phyloP scores from a whole-genome alignment of 2,113 vertebrate genomes.

The Otocyon megalotis region DNA sequence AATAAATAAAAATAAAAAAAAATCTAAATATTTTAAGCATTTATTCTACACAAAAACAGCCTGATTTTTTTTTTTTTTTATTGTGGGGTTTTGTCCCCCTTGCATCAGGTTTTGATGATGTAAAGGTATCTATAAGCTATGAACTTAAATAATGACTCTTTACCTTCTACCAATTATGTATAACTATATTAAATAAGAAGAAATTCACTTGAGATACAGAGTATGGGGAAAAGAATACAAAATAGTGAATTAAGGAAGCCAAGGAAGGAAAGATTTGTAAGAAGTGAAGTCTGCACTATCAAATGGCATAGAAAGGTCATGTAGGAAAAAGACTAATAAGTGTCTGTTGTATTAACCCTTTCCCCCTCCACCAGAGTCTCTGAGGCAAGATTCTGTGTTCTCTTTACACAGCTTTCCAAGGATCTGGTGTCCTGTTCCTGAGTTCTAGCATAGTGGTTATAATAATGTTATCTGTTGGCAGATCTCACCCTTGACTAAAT shows the following conservation, averaged over 20 bases:
- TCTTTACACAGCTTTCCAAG: not conserved
- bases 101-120: not conserved
- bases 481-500: not conserved
- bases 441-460: not conserved
- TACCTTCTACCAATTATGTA: not conserved
- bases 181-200: not conserved
- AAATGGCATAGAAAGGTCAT: constrained; percentile 27
- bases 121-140: not conserved
- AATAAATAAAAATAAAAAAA: too few relatives aligned
- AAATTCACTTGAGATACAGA: not conserved
- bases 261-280: not conserved
- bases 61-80: not conserved
- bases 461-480: not conserved
- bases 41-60: not conserved
- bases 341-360: not conserved
- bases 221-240: not conserved
- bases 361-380: not conserved
- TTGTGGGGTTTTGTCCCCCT: not conserved
- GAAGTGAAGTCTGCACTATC: constrained; percentile 15
- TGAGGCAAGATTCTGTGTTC: not conserved
- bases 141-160: not conserved
- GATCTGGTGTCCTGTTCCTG: not conserved
- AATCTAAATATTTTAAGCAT: not conserved
- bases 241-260: constrained; percentile 9
- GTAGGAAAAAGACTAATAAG: constrained; percentile 15